These are phyloP conservation scores for Meteorus sp. DNA, from an alignment of 1,140 invertebrate genomes.

Conservation along the genomic window DNA sequence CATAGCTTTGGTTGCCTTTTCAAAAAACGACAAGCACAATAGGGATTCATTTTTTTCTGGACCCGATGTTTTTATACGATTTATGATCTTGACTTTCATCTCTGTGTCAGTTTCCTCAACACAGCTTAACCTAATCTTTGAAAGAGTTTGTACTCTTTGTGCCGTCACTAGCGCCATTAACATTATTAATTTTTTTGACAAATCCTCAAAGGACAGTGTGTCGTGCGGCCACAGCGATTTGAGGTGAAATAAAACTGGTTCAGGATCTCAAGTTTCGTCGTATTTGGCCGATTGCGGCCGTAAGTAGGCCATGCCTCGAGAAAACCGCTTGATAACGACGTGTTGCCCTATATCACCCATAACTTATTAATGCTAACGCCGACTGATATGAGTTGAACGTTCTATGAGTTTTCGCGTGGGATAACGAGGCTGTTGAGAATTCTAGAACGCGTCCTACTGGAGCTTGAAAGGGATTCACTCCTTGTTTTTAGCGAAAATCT, in stretches of 20 bases:
- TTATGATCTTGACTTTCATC: slow-evolving; percentile 17
- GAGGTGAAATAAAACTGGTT: slow-evolving; percentile 12
- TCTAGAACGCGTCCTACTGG: slow-evolving; percentile 15
- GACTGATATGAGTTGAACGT: slow-evolving; percentile 31
- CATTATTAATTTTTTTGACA: slow-evolving; percentile 13
- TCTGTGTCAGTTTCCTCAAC: neutral
- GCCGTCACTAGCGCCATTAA: slow-evolving; percentile 18
- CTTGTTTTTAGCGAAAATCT: slow-evolving; percentile 22
- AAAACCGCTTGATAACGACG: slow-evolving; percentile 31
- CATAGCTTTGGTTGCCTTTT: neutral
- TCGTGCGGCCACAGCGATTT: neutral
- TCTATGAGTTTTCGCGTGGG: slow-evolving; percentile 31
- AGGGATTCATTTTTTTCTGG: neutral
- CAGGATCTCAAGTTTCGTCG: slow-evolving; percentile 32
- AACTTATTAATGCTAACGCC: slow-evolving; percentile 28
- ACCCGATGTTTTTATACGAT: slow-evolving; percentile 20
- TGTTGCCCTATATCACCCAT: slow-evolving; percentile 16
- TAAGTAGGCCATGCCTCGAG: slow-evolving; percentile 33
- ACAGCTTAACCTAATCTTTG: slow-evolving; percentile 15
- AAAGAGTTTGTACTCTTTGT: slow-evolving; percentile 21
- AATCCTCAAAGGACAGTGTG: neutral
- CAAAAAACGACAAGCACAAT: slow-evolving; percentile 9
- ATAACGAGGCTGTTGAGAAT: slow-evolving; percentile 24
- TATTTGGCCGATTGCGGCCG: slow-evolving; percentile 34
- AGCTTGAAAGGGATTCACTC: slow-evolving; percentile 13